Evolutionary conservation across 2,888 invertebrate species (phyloP).

Genomic region (Torymus auratus): DNA sequence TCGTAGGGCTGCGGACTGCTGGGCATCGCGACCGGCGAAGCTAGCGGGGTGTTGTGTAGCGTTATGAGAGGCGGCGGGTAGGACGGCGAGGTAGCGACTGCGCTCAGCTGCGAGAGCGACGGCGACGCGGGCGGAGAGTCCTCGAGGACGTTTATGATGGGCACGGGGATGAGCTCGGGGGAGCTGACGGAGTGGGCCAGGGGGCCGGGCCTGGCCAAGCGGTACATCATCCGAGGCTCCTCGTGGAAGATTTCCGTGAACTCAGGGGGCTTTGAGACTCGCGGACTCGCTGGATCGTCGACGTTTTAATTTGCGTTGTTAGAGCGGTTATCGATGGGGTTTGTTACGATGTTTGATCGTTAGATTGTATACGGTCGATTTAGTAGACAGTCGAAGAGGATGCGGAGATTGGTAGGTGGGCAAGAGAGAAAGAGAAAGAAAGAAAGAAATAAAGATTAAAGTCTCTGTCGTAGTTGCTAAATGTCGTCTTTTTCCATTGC

Average conservation of each 20-base stretch:
- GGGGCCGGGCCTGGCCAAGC: conserved; percentile 63
- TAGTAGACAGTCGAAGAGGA: neutral
- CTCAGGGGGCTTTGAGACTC: conserved; percentile 37
- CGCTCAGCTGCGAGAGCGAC: conserved; percentile 39
- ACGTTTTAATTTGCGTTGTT: conserved; percentile 15
- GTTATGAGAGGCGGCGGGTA: conserved; percentile 63
- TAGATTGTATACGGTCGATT: neutral
- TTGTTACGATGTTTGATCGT: conserved; percentile 16
- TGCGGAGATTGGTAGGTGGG: neutral
- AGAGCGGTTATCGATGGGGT: conserved; percentile 24
- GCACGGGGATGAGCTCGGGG: conserved; percentile 64
- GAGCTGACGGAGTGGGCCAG: conserved; percentile 73
- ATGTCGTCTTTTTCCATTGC: conserved; percentile 7
- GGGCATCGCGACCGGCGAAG: conserved; percentile 62
- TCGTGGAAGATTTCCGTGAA: conserved; percentile 44
- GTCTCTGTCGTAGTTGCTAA: conserved; percentile 9
- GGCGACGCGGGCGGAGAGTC: conserved; percentile 62
- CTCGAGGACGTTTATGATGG: conserved; percentile 43
- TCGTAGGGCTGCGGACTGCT: conserved; percentile 7
- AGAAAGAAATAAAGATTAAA: conserved; percentile 63
- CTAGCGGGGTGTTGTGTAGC: conserved; percentile 66
- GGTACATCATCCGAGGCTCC: conserved; percentile 14
- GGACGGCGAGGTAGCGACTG: conserved; percentile 55
- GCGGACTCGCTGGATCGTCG: conserved; percentile 42
- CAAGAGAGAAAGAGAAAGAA: conserved; percentile 58